Percentiles rank a stretch among this genome's conserved stretches.
Conservation (phyloP, 2,797 vertebrate species). For the Rhinophrynus dorsalis region DNA sequence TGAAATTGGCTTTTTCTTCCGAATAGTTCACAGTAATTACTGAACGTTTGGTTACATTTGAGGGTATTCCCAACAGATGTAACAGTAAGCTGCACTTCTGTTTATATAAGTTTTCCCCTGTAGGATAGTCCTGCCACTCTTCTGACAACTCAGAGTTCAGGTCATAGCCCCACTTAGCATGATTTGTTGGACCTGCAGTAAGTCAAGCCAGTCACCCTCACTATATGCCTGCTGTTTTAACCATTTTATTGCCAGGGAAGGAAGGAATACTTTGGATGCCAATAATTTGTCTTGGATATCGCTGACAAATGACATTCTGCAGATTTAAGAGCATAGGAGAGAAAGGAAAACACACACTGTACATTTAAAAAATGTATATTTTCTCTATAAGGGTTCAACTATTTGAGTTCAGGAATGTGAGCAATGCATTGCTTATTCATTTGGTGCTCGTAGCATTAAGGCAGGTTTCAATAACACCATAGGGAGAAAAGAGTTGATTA, state of each 20-base stretch:
- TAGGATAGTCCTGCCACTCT: not conserved
- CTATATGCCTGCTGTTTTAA: constrained; percentile 1
- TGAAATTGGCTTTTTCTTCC: too few species aligned
- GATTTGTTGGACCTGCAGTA: constrained; percentile 27
- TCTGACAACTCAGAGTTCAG: constrained; percentile 25
- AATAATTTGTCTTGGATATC: not conserved
- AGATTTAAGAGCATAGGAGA: not conserved
- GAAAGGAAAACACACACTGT: not conserved
- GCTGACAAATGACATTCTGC: not conserved
- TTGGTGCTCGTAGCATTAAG: too few species aligned
- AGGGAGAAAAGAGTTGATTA: too few species aligned
- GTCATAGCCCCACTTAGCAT: constrained; percentile 38
- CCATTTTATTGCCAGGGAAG: not conserved
- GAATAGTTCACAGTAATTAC: too few species aligned
- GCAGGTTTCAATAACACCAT: too few species aligned
- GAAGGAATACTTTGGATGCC: not conserved
- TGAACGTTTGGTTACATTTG: not conserved
- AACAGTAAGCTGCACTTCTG: constrained; percentile 8
- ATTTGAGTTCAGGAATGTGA: too few species aligned
- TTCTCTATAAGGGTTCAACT: too few species aligned
- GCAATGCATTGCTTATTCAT: too few species aligned
- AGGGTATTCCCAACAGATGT: constrained; percentile 21
- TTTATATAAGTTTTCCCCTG: constrained; percentile 21
- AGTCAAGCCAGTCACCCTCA: not conserved
- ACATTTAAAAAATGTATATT: too few species aligned